phyloP scores from a whole-genome alignment of 2,888 invertebrate genomes.

The Phragmatobia fuliginosa region DNA sequence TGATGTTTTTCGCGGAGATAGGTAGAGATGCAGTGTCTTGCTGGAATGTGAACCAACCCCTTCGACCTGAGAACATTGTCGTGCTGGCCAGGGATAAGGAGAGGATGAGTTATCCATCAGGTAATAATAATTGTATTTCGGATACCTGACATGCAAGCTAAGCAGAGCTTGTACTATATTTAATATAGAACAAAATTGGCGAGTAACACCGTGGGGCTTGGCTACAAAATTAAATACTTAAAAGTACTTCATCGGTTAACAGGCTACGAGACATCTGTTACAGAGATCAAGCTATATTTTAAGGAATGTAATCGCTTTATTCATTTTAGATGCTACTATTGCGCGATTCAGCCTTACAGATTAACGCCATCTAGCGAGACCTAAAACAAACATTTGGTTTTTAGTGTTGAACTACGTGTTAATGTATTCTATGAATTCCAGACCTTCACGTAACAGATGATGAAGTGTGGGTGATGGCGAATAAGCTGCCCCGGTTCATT shows the following conservation, averaged over 20 bases:
- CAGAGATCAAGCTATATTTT: too few species aligned
- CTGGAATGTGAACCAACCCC: constrained; percentile 88
- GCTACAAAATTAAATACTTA: too few species aligned
- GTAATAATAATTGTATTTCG: constrained; percentile 53
- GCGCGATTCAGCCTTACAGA: background rate
- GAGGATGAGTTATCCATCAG: constrained; percentile 90
- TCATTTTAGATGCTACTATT: background rate
- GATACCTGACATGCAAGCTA: too few species aligned
- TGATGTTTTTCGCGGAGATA: constrained; percentile 90
- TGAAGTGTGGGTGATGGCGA: constrained; percentile 90
- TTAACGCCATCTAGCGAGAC: background rate
- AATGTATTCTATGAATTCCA: constrained; percentile 45
- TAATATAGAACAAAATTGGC: too few species aligned
- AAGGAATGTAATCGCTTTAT: too few species aligned
- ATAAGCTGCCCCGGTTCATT: constrained; percentile 89
- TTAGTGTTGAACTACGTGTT: background rate
- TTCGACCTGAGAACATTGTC: constrained; percentile 83
- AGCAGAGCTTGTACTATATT: too few species aligned
- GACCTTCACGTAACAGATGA: constrained; percentile 86
- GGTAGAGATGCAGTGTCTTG: constrained; percentile 91
- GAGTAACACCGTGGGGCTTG: too few species aligned
- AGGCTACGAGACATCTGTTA: too few species aligned
- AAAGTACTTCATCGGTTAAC: too few species aligned
- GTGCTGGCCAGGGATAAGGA: constrained; percentile 87
- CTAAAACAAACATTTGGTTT: background rate